phyloP scores from a whole-genome alignment of 2,113 vertebrate species.

The Entomyzon cyanotis region DNA sequence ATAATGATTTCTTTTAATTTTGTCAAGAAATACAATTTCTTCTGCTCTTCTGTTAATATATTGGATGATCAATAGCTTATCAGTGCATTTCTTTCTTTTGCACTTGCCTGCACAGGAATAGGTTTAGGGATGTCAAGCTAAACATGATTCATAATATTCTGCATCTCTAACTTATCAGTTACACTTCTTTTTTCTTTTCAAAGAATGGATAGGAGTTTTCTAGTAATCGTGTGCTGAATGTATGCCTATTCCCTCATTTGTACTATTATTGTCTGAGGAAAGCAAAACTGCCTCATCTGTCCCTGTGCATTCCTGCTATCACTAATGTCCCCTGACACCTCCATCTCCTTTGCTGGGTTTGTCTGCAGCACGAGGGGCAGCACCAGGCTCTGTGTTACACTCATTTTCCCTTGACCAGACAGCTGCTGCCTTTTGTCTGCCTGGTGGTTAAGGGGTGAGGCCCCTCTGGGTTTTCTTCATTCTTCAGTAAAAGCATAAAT shows the following conservation, averaged over 20 bases:
- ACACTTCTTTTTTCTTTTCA: neutral
- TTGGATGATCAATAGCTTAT: neutral
- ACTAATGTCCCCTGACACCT: neutral
- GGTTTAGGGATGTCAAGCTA: neutral
- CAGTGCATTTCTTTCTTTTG: neutral
- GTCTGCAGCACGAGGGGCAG: rapidly evolving
- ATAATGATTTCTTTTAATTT: neutral
- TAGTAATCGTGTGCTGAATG: neutral
- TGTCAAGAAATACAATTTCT: neutral
- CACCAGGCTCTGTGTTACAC: neutral
- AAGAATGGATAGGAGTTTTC: neutral
- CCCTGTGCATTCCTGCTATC: neutral
- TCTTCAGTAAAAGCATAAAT: neutral
- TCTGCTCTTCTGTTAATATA: neutral
- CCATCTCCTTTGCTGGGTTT: neutral
- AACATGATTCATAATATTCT: neutral
- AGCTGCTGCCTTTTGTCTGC: neutral
- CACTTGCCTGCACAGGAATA: neutral
- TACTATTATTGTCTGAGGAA: neutral
- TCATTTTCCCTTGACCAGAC: neutral
- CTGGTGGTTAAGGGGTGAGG: neutral
- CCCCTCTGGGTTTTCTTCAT: neutral
- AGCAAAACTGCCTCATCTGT: neutral
- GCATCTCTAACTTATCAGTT: neutral
- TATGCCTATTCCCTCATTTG: neutral